Evolutionary conservation across 1,140 invertebrate species (phyloP).

Genomic region (Platyscapa corneri): DNA sequence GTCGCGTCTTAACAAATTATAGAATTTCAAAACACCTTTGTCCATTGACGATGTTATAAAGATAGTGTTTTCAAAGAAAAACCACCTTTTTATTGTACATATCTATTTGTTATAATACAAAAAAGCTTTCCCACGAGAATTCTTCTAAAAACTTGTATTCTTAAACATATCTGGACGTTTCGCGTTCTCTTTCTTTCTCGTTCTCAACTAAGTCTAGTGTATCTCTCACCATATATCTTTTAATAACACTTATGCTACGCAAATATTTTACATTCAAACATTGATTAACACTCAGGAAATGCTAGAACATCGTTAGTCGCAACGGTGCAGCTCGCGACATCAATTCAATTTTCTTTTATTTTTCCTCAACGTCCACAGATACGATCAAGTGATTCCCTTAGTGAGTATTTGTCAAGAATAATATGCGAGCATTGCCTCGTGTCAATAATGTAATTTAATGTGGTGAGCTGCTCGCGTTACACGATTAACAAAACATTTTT

Average conservation of each 20-base stretch:
- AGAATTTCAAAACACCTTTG: background rate
- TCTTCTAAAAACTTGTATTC: slow-evolving; percentile 13
- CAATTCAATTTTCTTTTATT: background rate
- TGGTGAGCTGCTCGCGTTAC: slow-evolving; percentile 28
- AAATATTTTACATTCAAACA: slow-evolving; percentile 68
- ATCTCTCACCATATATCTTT: slow-evolving; percentile 30
- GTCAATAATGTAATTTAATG: slow-evolving; percentile 14
- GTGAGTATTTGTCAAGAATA: background rate
- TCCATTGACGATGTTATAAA: background rate
- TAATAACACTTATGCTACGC: slow-evolving; percentile 63
- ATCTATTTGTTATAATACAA: slow-evolving; percentile 48
- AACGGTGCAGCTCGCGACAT: slow-evolving; percentile 42
- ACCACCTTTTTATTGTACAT: slow-evolving; percentile 29
- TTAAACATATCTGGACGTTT: slow-evolving; percentile 11
- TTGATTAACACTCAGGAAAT: slow-evolving; percentile 62
- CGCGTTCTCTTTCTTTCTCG: slow-evolving; percentile 5
- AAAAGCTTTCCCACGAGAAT: slow-evolving; percentile 38
- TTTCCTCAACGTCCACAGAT: background rate
- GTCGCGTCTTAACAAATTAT: background rate
- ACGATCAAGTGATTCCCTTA: background rate
- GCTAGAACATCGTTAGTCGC: slow-evolving; percentile 28
- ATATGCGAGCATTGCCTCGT: background rate
- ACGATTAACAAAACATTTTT: slow-evolving; percentile 17
- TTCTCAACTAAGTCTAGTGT: slow-evolving; percentile 1
- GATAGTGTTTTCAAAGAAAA: slow-evolving; percentile 20